Evolutionary conservation across 30 jellyfish, hydroid and myxozoan species (phyloP).

Genomic region (Morbakka virulenta): DNA sequence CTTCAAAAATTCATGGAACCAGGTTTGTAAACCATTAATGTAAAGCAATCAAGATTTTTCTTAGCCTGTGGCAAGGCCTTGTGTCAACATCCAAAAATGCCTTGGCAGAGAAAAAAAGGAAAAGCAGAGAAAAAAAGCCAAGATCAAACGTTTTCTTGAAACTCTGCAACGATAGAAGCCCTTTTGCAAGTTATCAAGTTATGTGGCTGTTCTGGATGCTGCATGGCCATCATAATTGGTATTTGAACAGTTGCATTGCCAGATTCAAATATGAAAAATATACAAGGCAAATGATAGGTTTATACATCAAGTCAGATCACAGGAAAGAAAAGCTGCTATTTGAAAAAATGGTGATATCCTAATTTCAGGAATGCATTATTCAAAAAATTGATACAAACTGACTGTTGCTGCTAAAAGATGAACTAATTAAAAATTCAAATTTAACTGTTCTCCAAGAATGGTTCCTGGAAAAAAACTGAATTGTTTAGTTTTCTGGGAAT

Average conservation of each 20-base stretch:
- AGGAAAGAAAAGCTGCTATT: constrained; percentile 8
- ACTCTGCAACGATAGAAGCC: constrained; percentile 24
- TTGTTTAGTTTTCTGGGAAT: no score
- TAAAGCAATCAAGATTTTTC: neutral
- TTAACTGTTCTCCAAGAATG: constrained; percentile 17
- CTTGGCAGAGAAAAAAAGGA: constrained; percentile 39
- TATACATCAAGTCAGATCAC: constrained; percentile 13
- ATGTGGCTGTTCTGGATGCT: constrained; percentile 39
- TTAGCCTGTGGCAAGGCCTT: constrained; percentile 35
- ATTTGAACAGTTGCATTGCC: constrained; percentile 55
- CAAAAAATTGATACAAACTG: neutral
- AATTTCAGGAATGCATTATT: constrained; percentile 21
- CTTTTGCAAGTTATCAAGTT: constrained; percentile 34
- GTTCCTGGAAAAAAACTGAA: constrained; percentile 6
- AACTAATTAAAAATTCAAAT: neutral
- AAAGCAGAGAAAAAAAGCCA: constrained; percentile 53
- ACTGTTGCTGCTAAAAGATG: no score
- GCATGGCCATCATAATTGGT: constrained; percentile 40
- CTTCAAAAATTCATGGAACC: constrained; percentile 50
- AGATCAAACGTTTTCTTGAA: constrained; percentile 39
- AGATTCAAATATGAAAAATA: constrained; percentile 10
- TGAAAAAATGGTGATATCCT: constrained; percentile 3
- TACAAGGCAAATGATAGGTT: neutral
- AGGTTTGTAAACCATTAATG: constrained; percentile 24
- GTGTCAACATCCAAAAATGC: constrained; percentile 39